phyloP scores from a whole-genome alignment of 2,113 vertebrate species.

The Pituophis catenifer region DNA sequence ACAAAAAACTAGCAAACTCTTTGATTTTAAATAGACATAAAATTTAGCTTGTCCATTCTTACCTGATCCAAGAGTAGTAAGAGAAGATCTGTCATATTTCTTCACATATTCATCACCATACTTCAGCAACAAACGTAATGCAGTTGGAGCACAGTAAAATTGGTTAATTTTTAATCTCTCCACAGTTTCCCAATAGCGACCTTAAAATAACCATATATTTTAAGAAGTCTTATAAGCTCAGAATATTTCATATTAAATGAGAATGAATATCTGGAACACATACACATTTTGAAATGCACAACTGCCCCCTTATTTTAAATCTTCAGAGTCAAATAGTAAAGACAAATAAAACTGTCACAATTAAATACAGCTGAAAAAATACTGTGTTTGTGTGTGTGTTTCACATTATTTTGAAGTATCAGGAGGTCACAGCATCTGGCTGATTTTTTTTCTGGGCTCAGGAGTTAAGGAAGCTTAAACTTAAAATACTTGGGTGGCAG shows the following conservation, averaged over 20 bases:
- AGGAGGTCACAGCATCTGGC: not conserved
- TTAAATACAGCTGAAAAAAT: not conserved
- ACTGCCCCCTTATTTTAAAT: not conserved
- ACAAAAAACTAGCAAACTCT: not conserved
- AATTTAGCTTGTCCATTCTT: slow-evolving; percentile 3
- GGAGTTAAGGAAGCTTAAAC: not conserved
- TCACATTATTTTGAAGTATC: not conserved
- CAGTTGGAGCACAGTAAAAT: slow-evolving; percentile 89
- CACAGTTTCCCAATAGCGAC: slow-evolving; percentile 90
- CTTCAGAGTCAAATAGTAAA: not conserved
- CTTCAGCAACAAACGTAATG: slow-evolving; percentile 85
- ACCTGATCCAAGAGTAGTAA: slow-evolving; percentile 88
- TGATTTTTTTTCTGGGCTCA: not conserved
- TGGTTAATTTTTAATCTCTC: slow-evolving; percentile 86
- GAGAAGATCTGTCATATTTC: slow-evolving; percentile 87
- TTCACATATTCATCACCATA: slow-evolving; percentile 85
- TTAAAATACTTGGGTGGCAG: not conserved
- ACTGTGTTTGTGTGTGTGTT: not conserved
- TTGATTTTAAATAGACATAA: not conserved
- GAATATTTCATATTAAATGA: not conserved
- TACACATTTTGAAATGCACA: not conserved
- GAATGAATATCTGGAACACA: not conserved
- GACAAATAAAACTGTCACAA: not conserved
- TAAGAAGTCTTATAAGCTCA: not conserved
- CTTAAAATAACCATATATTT: slow-evolving; percentile 61